phyloP scores from a whole-genome alignment of 2,113 vertebrate species.

The Plectropomus leopardus region DNA sequence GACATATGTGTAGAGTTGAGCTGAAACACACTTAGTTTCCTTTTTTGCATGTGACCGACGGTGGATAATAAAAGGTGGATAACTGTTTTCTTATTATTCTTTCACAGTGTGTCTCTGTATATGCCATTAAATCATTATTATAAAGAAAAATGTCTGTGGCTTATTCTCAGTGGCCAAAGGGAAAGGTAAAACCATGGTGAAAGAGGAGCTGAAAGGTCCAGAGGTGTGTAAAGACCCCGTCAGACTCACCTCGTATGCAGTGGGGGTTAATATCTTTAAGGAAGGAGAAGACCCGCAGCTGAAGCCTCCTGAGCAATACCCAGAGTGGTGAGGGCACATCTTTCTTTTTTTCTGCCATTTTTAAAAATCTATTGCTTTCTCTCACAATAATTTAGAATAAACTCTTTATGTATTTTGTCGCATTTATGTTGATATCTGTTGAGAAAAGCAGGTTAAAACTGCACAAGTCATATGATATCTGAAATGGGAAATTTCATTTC shows the following conservation, averaged over 20 bases:
- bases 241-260: constrained; percentile 87
- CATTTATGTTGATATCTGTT: not conserved
- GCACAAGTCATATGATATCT: too few species aligned
- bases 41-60: not conserved
- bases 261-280: constrained; percentile 92
- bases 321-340: constrained; percentile 88
- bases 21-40: too few species aligned
- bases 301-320: constrained; percentile 88
- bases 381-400: not conserved
- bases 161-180: constrained; percentile 81
- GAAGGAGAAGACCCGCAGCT: constrained; percentile 90
- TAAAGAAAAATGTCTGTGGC: too few species aligned
- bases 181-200: constrained; percentile 85
- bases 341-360: not conserved
- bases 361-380: not conserved
- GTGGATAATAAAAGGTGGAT: not conserved
- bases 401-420: not conserved
- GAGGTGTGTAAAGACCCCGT: constrained; percentile 92
- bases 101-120: not conserved
- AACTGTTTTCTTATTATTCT: not conserved
- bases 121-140: not conserved
- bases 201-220: constrained; percentile 88
- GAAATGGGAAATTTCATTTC: too few species aligned
- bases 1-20: too few species aligned
- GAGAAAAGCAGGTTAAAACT: not conserved